Evolutionary conservation across 2,888 invertebrate genomes (phyloP).

Genomic region (Heteromurus nitidus): DNA sequence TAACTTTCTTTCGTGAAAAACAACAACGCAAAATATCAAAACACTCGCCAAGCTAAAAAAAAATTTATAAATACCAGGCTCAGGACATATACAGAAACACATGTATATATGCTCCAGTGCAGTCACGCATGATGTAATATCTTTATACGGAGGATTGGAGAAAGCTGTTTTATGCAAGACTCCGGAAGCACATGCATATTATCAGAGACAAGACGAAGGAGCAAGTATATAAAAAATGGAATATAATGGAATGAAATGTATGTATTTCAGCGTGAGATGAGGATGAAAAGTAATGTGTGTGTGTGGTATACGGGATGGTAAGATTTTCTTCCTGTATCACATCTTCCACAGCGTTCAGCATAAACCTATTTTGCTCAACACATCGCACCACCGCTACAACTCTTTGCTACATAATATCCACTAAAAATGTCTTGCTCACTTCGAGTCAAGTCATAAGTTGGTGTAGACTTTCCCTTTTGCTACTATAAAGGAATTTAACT

Average conservation of each 20-base stretch:
- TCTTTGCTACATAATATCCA: neutral
- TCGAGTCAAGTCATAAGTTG: constrained; percentile 44
- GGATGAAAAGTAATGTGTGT: constrained; percentile 9
- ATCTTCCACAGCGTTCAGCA: constrained; percentile 6
- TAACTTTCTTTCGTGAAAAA: no score
- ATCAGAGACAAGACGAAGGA: no score
- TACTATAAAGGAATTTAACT: no score
- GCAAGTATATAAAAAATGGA: no score
- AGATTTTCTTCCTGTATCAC: constrained; percentile 18
- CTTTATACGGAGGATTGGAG: constrained; percentile 41
- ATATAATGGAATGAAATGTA: neutral
- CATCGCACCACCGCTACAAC: neutral
- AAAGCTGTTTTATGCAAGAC: constrained; percentile 16
- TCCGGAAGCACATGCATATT: neutral
- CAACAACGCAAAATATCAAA: no score
- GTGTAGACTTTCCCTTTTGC: no score
- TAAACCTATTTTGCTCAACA: neutral
- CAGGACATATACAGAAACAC: no score
- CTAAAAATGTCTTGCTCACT: constrained; percentile 37
- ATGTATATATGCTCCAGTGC: constrained; percentile 28
- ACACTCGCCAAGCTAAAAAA: no score
- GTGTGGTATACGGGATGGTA: neutral
- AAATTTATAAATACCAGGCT: no score
- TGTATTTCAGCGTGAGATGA: neutral
- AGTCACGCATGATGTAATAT: constrained; percentile 57